Evolutionary conservation across 1,140 invertebrate species (phyloP).

Genomic region (Drosophila mojavensis): DNA sequence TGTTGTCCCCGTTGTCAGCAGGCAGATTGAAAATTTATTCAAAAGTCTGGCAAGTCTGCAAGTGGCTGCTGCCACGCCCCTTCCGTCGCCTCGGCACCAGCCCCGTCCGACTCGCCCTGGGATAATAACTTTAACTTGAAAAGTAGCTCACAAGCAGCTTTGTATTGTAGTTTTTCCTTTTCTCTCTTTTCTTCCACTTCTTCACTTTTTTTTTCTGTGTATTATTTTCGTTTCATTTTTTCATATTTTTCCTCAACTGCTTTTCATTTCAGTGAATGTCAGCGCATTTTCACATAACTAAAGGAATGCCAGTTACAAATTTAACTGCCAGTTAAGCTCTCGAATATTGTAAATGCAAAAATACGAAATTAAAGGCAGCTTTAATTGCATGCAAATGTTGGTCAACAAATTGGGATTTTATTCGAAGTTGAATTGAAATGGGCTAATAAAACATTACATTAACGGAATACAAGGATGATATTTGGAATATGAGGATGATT

Average conservation of each 20-base stretch:
- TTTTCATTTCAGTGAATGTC: conserved; percentile 5
- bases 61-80: conserved; percentile 24
- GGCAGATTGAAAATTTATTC: conserved; percentile 77
- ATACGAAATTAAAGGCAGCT: neutral
- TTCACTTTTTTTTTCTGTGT: neutral
- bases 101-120: conserved; percentile 14
- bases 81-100: neutral
- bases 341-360: conserved; percentile 18
- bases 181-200: neutral
- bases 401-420: no score
- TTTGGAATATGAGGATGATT: no score
- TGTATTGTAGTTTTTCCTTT: conserved; percentile 56
- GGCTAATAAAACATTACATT: no score
- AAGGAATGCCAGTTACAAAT: conserved; percentile 2
- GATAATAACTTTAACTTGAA: conserved; percentile 77
- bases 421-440: no score
- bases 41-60: conserved; percentile 71
- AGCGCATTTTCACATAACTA: neutral
- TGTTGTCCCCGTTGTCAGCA: conserved; percentile 48
- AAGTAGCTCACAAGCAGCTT: conserved; percentile 75
- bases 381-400: neutral
- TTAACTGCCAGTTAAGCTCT: conserved; percentile 10
- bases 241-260: neutral
- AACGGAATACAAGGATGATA: no score
- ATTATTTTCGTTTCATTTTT: neutral